These are phyloP conservation scores for Deilephila porcellus DNA, from an alignment of 2,888 invertebrate species.

Conservation along the genomic window DNA sequence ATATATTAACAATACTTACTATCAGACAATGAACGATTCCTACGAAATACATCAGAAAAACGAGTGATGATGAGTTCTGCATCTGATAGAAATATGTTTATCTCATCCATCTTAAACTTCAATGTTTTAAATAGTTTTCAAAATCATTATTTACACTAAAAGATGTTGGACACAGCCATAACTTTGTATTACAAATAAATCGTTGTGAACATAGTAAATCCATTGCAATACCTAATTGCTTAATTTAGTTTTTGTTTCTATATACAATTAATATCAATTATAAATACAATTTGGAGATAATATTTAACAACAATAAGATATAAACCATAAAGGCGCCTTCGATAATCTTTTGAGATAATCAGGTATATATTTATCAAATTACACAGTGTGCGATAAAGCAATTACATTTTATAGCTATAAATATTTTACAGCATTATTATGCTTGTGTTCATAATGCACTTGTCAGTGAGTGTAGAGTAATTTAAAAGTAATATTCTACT, in stretches of 20 bases:
- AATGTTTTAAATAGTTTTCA: neutral
- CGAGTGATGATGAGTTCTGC: neutral
- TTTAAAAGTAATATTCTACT: too few relatives aligned
- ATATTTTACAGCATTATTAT: neutral
- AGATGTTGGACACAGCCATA: too few relatives aligned
- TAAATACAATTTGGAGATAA: neutral
- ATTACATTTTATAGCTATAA: slow-evolving; percentile 4
- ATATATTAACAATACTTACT: neutral
- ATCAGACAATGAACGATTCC: neutral
- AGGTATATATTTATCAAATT: neutral
- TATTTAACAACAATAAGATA: neutral
- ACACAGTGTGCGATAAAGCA: neutral
- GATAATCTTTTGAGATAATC: slow-evolving; percentile 6
- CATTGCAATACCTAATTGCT: neutral
- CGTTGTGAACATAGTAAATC: neutral
- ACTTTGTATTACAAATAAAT: too few relatives aligned
- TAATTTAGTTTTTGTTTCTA: too few relatives aligned
- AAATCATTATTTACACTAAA: too few relatives aligned
- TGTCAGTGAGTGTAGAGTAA: too few relatives aligned
- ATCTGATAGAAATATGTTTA: neutral
- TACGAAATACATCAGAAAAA: neutral
- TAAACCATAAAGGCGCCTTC: slow-evolving; percentile 1
- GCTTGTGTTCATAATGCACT: too few relatives aligned
- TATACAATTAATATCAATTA: neutral
- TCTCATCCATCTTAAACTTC: neutral